Percentiles rank a stretch among this genome's conserved stretches.
These are phyloP conservation scores for Pseudococcus longispinus DNA, from an alignment of 2,888 invertebrate species.

Conservation along the genomic window DNA sequence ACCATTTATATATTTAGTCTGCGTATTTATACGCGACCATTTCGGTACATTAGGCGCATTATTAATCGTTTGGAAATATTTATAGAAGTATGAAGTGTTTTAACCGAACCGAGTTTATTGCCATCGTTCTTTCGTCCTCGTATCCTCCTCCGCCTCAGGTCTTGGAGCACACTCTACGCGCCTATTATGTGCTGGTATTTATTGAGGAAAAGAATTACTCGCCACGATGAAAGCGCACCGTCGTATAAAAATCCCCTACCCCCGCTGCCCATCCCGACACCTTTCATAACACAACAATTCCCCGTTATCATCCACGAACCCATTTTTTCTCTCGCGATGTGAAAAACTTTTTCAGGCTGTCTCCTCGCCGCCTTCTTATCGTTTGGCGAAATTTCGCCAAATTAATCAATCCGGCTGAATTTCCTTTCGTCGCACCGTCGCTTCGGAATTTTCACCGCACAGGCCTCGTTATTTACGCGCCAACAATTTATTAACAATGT, in stretches of 20 bases:
- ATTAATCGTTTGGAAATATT: constrained; percentile 37
- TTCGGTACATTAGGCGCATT: constrained; percentile 15
- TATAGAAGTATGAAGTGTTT: constrained; percentile 27
- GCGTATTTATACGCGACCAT: not conserved
- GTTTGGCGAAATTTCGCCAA: not conserved
- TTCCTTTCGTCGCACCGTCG: constrained; percentile 6
- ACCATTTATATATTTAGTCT: not conserved
- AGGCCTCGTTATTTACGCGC: constrained; percentile 4
- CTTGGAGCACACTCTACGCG: not conserved
- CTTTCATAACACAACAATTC: constrained; percentile 7
- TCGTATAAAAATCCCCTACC: not conserved
- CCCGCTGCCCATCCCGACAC: not conserved
- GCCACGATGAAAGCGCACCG: not conserved
- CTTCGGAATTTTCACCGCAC: not conserved
- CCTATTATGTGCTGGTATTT: not conserved
- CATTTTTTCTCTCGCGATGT: not conserved
- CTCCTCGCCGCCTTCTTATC: not conserved
- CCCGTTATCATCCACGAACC: not conserved
- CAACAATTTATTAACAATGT: constrained; percentile 30
- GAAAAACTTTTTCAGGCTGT: not conserved
- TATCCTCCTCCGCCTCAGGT: not conserved
- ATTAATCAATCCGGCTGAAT: not conserved
- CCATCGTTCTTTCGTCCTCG: not conserved
- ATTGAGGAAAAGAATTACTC: constrained; percentile 22
- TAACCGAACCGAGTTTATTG: constrained; percentile 34